Percentiles rank a stretch among this genome's conserved stretches.
phyloP scores from a whole-genome alignment of 2,888 invertebrate species.

The Harmothoe impar region DNA sequence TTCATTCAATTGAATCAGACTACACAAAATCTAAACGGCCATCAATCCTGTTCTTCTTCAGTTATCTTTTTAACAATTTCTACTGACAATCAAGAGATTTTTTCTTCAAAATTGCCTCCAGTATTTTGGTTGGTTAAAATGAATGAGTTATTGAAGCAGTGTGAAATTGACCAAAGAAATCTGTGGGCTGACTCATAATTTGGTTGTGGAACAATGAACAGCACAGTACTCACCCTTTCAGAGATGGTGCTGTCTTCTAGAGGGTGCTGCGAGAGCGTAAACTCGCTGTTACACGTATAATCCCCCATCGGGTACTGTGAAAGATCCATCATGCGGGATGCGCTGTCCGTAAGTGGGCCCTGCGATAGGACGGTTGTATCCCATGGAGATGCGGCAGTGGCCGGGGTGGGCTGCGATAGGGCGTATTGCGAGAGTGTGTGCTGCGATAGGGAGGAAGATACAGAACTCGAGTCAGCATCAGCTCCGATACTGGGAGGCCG shows the following conservation, averaged over 20 bases:
- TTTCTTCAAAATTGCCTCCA: no score
- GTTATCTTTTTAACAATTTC: no score
- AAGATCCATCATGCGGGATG: not conserved
- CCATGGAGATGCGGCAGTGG: not conserved
- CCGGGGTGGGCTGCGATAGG: not conserved
- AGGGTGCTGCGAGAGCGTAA: not conserved
- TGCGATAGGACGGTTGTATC: not conserved
- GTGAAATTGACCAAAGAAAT: no score
- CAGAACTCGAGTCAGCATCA: not conserved
- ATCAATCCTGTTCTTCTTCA: no score
- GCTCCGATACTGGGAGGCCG: not conserved
- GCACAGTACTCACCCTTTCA: slow-evolving; percentile 16
- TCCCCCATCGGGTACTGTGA: slow-evolving; percentile 15
- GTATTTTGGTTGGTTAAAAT: no score
- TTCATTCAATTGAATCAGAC: no score
- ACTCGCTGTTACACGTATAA: not conserved
- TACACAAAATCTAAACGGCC: no score
- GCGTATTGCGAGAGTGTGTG: not conserved
- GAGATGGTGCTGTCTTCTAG: not conserved
- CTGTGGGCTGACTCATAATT: no score
- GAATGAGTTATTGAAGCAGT: no score
- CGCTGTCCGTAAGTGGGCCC: not conserved
- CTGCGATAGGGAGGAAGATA: not conserved
- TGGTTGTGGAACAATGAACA: not conserved
- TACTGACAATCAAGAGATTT: no score